Conservation (phyloP, 2,888 invertebrate species). For the Drosophila lacicola region DNA sequence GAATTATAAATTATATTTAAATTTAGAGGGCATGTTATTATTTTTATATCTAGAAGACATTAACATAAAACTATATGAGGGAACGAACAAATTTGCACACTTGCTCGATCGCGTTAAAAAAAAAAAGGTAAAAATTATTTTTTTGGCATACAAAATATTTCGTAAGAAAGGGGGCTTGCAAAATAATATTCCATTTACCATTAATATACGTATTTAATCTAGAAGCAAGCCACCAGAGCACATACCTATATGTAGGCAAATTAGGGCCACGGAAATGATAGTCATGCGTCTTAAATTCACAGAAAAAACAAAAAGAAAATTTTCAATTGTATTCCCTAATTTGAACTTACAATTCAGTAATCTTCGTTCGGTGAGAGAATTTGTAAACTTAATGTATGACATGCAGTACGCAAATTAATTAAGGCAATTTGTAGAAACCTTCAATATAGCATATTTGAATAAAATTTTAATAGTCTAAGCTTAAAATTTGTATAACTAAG, state of each 20-base stretch:
- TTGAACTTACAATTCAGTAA: neutral
- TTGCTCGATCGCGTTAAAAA: neutral
- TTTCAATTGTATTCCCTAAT: neutral
- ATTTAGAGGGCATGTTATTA: neutral
- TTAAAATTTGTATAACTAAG: neutral
- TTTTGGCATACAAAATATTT: neutral
- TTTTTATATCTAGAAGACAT: neutral
- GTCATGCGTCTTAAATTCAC: no score
- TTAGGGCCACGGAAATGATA: no score
- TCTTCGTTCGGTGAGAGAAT: neutral
- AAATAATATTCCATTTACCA: neutral
- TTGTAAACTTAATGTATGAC: neutral
- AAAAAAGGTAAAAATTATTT: neutral
- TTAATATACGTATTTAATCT: no score
- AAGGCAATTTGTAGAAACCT: neutral
- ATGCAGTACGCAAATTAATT: neutral
- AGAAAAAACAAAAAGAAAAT: no score
- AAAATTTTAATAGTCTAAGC: conserved; percentile 10
- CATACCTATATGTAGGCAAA: no score
- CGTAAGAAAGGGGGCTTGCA: neutral
- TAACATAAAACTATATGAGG: no score
- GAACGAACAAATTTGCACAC: no score
- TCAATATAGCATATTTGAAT: conserved; percentile 7
- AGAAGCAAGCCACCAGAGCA: no score
- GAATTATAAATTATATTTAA: neutral